These are phyloP conservation scores for Listronotus bonariensis DNA, from an alignment of 1,140 invertebrate genomes.

Conservation along the genomic window DNA sequence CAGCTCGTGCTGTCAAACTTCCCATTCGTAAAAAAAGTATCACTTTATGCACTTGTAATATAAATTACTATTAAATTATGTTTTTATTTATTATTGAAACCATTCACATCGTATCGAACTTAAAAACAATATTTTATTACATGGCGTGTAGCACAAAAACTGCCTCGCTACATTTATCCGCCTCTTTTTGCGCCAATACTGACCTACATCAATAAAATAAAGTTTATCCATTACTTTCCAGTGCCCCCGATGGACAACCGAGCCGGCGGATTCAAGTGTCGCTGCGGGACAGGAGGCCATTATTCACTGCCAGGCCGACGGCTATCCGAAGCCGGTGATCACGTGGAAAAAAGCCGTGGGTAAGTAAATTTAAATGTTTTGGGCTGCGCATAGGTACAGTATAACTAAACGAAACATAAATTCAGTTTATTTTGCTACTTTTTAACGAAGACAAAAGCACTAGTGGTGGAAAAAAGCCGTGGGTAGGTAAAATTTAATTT, in stretches of 20 bases:
- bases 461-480: conserved; percentile 86
- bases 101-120: too few relatives aligned
- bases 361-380: conserved; percentile 48
- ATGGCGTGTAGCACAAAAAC: neutral
- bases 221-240: conserved; percentile 4
- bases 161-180: neutral
- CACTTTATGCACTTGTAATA: too few relatives aligned
- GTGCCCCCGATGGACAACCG: conserved; percentile 92
- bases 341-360: conserved; percentile 86
- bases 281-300: conserved; percentile 81
- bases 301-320: conserved; percentile 88
- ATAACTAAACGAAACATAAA: too few relatives aligned
- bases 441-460: too few relatives aligned
- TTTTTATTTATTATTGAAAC: too few relatives aligned
- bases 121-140: neutral
- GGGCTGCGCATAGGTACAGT: too few relatives aligned
- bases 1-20: too few relatives aligned
- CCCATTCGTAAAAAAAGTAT: too few relatives aligned
- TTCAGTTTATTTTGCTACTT: too few relatives aligned
- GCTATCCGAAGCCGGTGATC: conserved; percentile 85
- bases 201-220: neutral
- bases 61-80: too few relatives aligned
- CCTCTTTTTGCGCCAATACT: neutral
- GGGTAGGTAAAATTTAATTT: conserved; percentile 57
- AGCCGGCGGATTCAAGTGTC: conserved; percentile 84